Evolutionary conservation across 1,140 invertebrate genomes (phyloP).

Genomic region (Meloidogyne floridensis): DNA sequence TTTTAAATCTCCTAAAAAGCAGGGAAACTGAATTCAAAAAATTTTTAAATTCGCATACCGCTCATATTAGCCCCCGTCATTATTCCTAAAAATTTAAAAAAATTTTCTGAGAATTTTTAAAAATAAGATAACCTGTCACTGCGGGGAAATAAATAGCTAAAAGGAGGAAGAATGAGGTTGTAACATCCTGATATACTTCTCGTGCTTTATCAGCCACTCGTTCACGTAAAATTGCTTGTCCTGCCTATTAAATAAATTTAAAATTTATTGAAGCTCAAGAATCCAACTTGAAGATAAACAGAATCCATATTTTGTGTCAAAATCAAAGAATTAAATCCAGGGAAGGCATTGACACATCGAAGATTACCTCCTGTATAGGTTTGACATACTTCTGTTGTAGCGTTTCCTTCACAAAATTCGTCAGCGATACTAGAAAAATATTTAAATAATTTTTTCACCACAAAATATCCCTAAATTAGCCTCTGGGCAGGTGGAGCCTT

Average conservation of each 20-base stretch:
- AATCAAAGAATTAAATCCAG: conserved; percentile 44
- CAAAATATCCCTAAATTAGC: not conserved
- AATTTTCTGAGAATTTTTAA: not conserved
- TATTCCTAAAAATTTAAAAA: conserved; percentile 38
- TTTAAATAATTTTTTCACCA: conserved; percentile 3
- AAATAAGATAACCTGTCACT: conserved; percentile 73
- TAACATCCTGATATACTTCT: conserved; percentile 83
- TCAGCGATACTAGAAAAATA: conserved; percentile 52
- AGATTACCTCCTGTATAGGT: conserved; percentile 53
- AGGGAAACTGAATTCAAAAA: not conserved
- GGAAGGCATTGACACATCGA: conserved; percentile 53
- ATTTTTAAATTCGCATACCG: conserved; percentile 32
- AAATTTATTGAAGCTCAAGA: not conserved
- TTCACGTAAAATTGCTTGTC: conserved; percentile 45
- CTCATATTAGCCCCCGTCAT: conserved; percentile 64
- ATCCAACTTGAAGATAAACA: conserved; percentile 45
- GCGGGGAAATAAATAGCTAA: conserved; percentile 99
- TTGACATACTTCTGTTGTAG: conserved; percentile 51
- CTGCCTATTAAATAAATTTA: conserved; percentile 32
- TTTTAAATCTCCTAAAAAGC: conserved; percentile 74
- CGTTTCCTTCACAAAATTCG: conserved; percentile 52
- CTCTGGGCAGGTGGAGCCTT: too few species aligned
- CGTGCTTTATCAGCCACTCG: conserved; percentile 45
- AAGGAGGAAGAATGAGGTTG: conserved; percentile 91
- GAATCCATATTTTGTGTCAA: conserved; percentile 51